phyloP scores from a whole-genome alignment of 1,140 invertebrate genomes.

The Monomorium pharaonis region DNA sequence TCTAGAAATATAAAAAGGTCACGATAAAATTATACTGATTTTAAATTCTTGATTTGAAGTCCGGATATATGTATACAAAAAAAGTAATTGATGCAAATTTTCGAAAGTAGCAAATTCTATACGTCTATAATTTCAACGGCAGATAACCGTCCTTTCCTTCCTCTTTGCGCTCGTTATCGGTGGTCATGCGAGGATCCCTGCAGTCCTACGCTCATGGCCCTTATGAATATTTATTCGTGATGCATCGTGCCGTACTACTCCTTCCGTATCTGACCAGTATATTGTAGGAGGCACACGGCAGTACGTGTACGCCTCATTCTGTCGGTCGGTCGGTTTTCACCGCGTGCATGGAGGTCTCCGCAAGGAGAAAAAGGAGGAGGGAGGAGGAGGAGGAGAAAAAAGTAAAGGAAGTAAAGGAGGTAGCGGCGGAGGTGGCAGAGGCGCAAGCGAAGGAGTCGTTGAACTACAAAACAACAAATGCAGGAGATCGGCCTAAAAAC shows the following conservation, averaged over 20 bases:
- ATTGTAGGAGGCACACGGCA: slow-evolving; percentile 57
- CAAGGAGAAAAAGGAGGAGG: slow-evolving; percentile 21
- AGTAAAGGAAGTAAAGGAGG: slow-evolving; percentile 47
- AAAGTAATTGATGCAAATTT: neutral
- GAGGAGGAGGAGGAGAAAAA: slow-evolving; percentile 40
- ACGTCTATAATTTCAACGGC: neutral
- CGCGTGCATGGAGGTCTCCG: slow-evolving; percentile 31
- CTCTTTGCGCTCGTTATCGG: neutral
- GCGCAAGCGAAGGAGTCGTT: slow-evolving; percentile 68
- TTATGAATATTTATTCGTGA: slow-evolving; percentile 76
- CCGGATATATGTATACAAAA: neutral
- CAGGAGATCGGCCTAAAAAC: slow-evolving; percentile 73
- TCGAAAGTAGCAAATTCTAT: neutral
- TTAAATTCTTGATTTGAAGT: neutral
- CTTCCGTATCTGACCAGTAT: slow-evolving; percentile 70
- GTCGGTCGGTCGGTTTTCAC: slow-evolving; percentile 57
- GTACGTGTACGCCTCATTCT: slow-evolving; percentile 60
- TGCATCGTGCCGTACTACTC: slow-evolving; percentile 53
- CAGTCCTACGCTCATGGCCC: slow-evolving; percentile 53
- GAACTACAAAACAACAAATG: slow-evolving; percentile 74
- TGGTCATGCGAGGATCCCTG: neutral
- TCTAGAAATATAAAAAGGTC: neutral
- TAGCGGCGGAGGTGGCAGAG: slow-evolving; percentile 46
- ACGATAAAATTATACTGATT: neutral
- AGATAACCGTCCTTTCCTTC: neutral